Evolutionary conservation across 2,113 vertebrate genomes (phyloP).

Genomic region (Actinemys pallida): DNA sequence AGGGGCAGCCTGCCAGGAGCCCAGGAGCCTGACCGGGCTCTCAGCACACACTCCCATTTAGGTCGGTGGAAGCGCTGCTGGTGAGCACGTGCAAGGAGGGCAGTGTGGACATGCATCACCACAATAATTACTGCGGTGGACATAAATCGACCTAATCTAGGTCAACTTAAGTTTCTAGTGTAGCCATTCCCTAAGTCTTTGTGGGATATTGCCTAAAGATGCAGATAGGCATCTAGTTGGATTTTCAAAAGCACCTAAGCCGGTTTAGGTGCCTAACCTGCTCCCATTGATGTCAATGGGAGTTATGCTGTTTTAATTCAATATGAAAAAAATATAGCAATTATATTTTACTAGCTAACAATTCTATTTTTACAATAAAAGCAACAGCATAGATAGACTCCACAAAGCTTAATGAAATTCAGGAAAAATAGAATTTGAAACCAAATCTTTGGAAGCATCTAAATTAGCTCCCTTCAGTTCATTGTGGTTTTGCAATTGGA

Average conservation of each 20-base stretch:
- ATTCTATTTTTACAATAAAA: neutral
- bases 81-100: no score
- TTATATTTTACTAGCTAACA: neutral
- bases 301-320: slow-evolving; percentile 17
- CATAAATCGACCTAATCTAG: no score
- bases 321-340: neutral
- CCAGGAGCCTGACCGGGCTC: no score
- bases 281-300: neutral
- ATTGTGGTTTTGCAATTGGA: slow-evolving; percentile 36
- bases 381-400: slow-evolving; percentile 17
- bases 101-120: no score
- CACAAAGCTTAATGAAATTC: slow-evolving; percentile 38
- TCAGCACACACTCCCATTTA: no score
- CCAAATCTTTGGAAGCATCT: slow-evolving; percentile 48
- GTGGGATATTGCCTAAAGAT: neutral
- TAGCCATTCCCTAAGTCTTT: no score
- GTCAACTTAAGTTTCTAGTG: no score
- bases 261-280: neutral
- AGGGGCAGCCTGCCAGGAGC: no score
- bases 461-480: slow-evolving; percentile 36
- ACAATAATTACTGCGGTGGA: no score
- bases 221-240: accelerated
- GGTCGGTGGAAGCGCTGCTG: no score
- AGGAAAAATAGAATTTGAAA: slow-evolving; percentile 41
- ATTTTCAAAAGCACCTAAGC: accelerated